Conservation (phyloP, 2,113 vertebrate genomes). For the Mola mola region DNA sequence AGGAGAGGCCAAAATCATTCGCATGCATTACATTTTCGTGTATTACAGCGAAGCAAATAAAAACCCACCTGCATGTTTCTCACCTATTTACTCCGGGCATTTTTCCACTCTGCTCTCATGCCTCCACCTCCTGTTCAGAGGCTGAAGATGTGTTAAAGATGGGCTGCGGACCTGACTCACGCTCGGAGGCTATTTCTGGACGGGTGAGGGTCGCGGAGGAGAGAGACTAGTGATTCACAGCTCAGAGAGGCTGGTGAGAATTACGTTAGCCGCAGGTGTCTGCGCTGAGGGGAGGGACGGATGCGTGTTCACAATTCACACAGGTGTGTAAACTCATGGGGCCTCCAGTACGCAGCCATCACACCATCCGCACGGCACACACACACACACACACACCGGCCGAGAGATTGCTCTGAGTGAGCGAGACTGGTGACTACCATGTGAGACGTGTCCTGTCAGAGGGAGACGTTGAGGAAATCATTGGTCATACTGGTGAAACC, state of each 20-base stretch:
- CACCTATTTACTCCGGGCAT: not conserved
- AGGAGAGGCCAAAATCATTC: too few relatives aligned
- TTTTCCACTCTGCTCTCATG: constrained; percentile 5
- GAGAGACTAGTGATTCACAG: constrained; percentile 75
- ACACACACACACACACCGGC: constrained; percentile 20
- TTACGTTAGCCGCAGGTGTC: constrained; percentile 66
- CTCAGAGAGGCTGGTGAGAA: constrained; percentile 66
- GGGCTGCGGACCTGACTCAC: constrained; percentile 43
- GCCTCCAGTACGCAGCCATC: constrained; percentile 45
- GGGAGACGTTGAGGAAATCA: constrained; percentile 51
- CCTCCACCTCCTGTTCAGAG: constrained; percentile 10
- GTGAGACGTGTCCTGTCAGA: constrained; percentile 55
- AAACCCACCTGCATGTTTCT: not conserved
- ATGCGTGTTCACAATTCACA: too few relatives aligned
- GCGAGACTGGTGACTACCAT: constrained; percentile 45
- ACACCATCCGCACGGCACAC: constrained; percentile 27
- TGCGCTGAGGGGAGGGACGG: constrained; percentile 1
- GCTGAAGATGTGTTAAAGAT: constrained; percentile 7
- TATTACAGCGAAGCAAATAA: too few relatives aligned
- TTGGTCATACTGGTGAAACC: constrained; percentile 36
- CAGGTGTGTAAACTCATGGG: constrained; percentile 66
- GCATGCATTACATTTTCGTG: too few relatives aligned
- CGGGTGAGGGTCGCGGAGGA: constrained; percentile 18
- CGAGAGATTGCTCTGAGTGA: constrained; percentile 32
- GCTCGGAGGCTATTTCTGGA: constrained; percentile 58